Base-by-base conservation (phyloP, 2,888 invertebrate species). In the Diaphora mendica region DNA sequence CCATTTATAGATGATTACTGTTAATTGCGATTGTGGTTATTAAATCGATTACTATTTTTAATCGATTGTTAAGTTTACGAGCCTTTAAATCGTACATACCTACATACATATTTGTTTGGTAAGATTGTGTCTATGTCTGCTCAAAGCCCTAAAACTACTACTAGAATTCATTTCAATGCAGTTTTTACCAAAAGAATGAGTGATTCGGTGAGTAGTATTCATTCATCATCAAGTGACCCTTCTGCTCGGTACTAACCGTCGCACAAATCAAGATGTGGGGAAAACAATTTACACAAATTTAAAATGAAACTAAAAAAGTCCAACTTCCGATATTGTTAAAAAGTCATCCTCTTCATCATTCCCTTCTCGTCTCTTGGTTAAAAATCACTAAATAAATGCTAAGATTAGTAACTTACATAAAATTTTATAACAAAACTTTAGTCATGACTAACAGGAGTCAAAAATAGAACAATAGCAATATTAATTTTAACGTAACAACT, bases 1-100 rank as follows among this genome's bases (percentile, higher is more conserved):
- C 76, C 82, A 79, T 81, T 84, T 78, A 30, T 35, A 13, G 42
- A 23, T 68, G 68, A 67, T 67, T 72, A 68, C n/a, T 17, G 51
- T 30, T 59, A 30, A 68, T 73, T 48, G n/a, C 30, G 48, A 30
- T 3, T n/a, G 39, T 13, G 17, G 33, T 68, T 35, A 55, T 39
- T 17, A 51, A 48, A 48, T 48, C 4, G 11, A 13, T 62, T 59
- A 59, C 8, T n/a, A n/a, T 55, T n/a, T 55, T 23, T n/a, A n/a
- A 23, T 55, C n/a, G n/a, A n/a, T n/a, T 55, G 23, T 26, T 59
- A 5, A 59, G n/a, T 30, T 59, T 13, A 59, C 4, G 59, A 26
- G 17, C 7, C 5, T 23, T 51, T 9, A 23, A 51, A n/a, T 59
- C n/a, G 0, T 59, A 11, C 1, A 4, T 20, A 48, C n/a, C 0